These are phyloP conservation scores for Albula goreensis DNA, from an alignment of 2,113 vertebrate genomes.

Conservation along the genomic window DNA sequence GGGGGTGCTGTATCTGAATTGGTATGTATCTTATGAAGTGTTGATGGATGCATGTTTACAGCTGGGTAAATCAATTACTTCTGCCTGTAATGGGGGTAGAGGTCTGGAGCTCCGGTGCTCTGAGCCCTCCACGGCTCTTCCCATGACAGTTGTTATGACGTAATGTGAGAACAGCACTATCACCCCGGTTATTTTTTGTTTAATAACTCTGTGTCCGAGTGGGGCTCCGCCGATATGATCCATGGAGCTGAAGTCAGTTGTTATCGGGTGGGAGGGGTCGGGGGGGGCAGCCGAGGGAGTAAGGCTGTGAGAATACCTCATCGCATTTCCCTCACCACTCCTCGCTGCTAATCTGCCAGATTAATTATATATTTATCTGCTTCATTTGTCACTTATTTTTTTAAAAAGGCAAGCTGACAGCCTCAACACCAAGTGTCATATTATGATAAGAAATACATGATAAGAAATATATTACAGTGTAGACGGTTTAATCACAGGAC, in stretches of 20 bases:
- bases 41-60: conserved; percentile 2
- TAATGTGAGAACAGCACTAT: conserved; percentile 4
- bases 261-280: not conserved
- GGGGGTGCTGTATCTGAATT: not conserved
- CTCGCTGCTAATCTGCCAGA: not conserved
- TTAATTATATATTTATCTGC: not conserved
- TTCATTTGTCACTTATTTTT: not conserved
- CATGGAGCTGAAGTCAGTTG: not conserved
- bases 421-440: not conserved
- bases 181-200: not conserved
- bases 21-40: not conserved
- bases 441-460: not conserved
- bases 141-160: not conserved
- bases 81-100: not conserved
- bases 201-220: not conserved
- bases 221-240: not conserved
- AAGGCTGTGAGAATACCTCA: not conserved
- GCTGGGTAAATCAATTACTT: not conserved
- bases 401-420: not conserved
- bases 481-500: not conserved
- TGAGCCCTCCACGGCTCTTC: not conserved
- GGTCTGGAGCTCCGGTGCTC: not conserved
- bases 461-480: too few relatives aligned
- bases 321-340: not conserved
- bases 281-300: not conserved